Evolutionary conservation across 2,113 vertebrate genomes (phyloP), one percentile per base, ranked within the genome.

Genomic region (Protomyctophum bolini): DNA sequence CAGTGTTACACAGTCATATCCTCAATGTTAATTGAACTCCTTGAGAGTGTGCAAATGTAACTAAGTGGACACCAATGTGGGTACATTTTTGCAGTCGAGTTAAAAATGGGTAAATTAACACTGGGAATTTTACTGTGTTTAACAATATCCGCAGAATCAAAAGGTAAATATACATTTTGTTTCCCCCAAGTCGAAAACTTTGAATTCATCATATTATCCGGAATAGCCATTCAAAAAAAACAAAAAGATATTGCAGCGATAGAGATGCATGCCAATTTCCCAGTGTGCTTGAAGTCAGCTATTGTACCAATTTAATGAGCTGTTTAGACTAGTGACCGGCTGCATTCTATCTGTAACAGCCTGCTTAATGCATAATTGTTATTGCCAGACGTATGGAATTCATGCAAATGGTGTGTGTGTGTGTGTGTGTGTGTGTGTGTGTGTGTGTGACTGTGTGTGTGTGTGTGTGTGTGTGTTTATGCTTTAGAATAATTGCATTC

Each of bases 231-330:
- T 73, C 70, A 75, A 58, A 69, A 67, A 62, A 41, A 41, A 41
- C 1, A 63, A 33, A 70, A 79, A 45, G 68, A 81, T 82, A 81
- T 72, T 82, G 66, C 75, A 83, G 68, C 70, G 80, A 87, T 87
- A 68, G 77, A 77, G 76, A 78, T 83, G 73, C 72, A 63, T 79
- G 78, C 71, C 80, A 80, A 76, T 83, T 86, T 84, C 49, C 66
- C 58, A 67, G 72, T 72, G 70, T 67, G 82, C 79, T 90, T 88
- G 83, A 90, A 86, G 86, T 86, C 62, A 77, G 80, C 78, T 85
- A 83, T 88, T 89, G 81, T 82, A 77, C 59, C 72, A 9, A 86
- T 87, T 90, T 90, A 90, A 90, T 91, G 87, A 91, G 86, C 85
- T 87, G 77, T 88, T 86, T 90, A 81, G 87, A 85, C 87, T 77